A percentile compares a stretch with the other conserved stretches of the same genome.
Evolutionary conservation across 2,797 vertebrate genomes (phyloP).

Genomic region (Botia almorhae): DNA sequence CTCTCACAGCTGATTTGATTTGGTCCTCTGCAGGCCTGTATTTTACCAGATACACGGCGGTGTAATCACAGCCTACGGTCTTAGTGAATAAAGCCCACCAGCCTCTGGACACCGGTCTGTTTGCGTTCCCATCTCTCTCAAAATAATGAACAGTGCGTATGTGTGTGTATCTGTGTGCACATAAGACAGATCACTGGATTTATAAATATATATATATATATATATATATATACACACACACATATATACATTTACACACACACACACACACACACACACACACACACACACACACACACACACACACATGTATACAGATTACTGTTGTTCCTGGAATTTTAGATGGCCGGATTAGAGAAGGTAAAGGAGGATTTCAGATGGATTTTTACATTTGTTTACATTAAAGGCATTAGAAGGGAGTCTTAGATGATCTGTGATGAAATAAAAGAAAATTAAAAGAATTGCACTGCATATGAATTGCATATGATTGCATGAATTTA

Average conservation of each 20-base stretch:
- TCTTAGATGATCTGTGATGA: not conserved
- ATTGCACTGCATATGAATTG: not conserved
- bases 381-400: constrained; percentile 32
- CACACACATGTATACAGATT: constrained; percentile 12
- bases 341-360: constrained; percentile 23
- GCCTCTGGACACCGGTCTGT: constrained; percentile 27
- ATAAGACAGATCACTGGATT: constrained; percentile 35
- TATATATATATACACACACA: too few species aligned
- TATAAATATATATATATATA: not conserved
- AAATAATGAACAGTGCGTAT: constrained; percentile 47
- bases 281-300: too few species aligned
- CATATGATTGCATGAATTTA: not conserved
- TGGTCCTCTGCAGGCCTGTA: constrained; percentile 70
- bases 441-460: constrained; percentile 25
- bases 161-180: not conserved
- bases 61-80: constrained; percentile 78
- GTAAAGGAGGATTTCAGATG: constrained; percentile 37
- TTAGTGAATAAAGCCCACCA: constrained; percentile 67
- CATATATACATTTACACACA: too few species aligned
- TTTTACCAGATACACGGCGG: constrained; percentile 67
- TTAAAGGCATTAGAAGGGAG: constrained; percentile 24
- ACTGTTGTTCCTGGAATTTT: constrained; percentile 30
- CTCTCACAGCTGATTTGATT: constrained; percentile 79
- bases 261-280: too few species aligned
- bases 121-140: constrained; percentile 3